Evolutionary conservation across 2,113 vertebrate species (phyloP), one percentile per base, ranked within the genome.

Genomic region (Rhizomys pruinosus): DNA sequence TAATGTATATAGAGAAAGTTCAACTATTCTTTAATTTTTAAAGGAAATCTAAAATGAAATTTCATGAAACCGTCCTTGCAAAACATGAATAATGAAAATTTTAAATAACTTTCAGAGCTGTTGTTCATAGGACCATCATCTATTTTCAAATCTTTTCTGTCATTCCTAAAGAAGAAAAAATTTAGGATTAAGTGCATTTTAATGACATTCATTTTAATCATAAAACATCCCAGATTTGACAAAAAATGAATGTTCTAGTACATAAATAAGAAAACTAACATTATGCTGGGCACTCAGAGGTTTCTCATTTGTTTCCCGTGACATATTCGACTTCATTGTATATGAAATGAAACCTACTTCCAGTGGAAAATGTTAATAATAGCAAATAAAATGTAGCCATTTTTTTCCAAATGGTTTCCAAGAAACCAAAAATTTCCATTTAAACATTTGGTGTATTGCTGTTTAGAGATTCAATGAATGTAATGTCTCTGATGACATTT

Each of bases 1-100:
- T 64, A 78, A 90, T 39, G 1, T 55, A 79, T 73, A 61, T 68
- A 69, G 42, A 29, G 79, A 72, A 81, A 74, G 19, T 72, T 81
- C 19, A 80, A 84, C 44, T 79, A 19, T 15, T 82, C 32, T 19
- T 1, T 29, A 34, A 27, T 34, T 68, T 79, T 47, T 12, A 78
- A 85, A 44, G 27, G 34, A 74, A 3, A 37, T 91, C 52, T 20
- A 59, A 84, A 82, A 64, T 87, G 42, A 91, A 86, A 94, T 91
- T 78, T 25, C 22, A 15, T 42, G 29, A 72, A 57, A 37, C 52
- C 72, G 0, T 86, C 69, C 32, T 69, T 82, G 37, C 27, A 93
- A 78, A 90, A 74, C 39, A 84, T 57, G 64, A 93, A 94, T 88
- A 96, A 92, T 90, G 69, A 64, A 92, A 22, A 90, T 72, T 76